These are phyloP conservation scores for Glyphotaelius pellucidus DNA, from an alignment of 2,888 invertebrate genomes.

Conservation along the genomic window DNA sequence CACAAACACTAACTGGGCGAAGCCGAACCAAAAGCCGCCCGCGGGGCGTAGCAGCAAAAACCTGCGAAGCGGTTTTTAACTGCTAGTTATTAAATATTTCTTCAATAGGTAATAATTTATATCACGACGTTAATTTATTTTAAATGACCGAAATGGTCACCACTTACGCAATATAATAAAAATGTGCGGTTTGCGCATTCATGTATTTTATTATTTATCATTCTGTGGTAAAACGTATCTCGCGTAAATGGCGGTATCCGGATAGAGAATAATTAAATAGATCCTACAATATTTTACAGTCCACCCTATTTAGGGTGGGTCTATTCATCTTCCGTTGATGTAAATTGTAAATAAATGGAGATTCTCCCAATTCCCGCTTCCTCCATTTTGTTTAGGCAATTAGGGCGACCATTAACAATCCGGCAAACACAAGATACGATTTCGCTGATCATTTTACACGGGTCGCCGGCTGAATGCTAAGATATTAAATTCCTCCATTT, in stretches of 20 bases:
- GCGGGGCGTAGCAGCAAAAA: too few species aligned
- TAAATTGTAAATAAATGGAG: slow-evolving; percentile 2
- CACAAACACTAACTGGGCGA: too few species aligned
- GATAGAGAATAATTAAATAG: background rate
- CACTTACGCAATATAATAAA: background rate
- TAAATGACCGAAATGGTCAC: background rate
- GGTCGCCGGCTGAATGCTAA: slow-evolving; percentile 2
- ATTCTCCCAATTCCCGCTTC: background rate
- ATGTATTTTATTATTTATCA: background rate
- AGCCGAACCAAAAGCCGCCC: too few species aligned
- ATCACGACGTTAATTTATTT: too few species aligned
- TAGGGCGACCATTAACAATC: slow-evolving; percentile 17
- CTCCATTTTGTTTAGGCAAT: slow-evolving; percentile 16
- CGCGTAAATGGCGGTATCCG: background rate
- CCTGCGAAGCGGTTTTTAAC: too few species aligned
- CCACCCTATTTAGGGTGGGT: background rate
- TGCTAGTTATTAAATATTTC: too few species aligned
- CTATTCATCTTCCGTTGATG: background rate
- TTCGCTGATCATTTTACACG: background rate
- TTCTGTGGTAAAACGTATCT: background rate
- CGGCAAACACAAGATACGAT: background rate
- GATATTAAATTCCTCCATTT: background rate
- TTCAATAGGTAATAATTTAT: too few species aligned
- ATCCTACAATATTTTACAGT: background rate
- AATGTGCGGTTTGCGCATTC: background rate